Conservation (phyloP, 2,888 invertebrate species). For the Automeris io region DNA sequence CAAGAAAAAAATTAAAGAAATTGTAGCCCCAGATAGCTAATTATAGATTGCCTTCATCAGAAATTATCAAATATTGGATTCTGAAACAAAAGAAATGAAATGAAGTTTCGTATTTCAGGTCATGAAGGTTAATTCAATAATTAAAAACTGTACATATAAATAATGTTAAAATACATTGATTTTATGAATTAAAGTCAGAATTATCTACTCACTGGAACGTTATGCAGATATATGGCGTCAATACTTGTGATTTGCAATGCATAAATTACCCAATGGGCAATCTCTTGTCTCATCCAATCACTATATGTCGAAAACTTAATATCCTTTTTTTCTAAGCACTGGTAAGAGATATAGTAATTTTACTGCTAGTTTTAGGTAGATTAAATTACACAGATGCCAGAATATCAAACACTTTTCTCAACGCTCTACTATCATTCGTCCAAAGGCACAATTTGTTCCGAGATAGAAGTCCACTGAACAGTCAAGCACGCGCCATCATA, state of each 20-base stretch:
- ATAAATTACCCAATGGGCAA: constrained; percentile 37
- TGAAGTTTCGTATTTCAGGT: constrained; percentile 55
- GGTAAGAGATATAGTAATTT: constrained; percentile 19
- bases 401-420: constrained; percentile 40
- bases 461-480: constrained; percentile 44
- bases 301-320: constrained; percentile 58
- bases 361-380: constrained; percentile 26
- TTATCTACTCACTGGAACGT: constrained; percentile 32
- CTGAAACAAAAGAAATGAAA: constrained; percentile 73
- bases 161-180: constrained; percentile 12
- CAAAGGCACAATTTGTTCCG: constrained; percentile 63
- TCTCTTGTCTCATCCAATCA: constrained; percentile 32
- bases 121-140: constrained; percentile 60
- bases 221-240: constrained; percentile 31
- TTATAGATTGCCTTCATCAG: constrained; percentile 29
- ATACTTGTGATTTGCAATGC: constrained; percentile 38
- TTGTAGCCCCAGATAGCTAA: constrained; percentile 24
- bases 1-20: constrained; percentile 26
- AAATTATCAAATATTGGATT: constrained; percentile 20
- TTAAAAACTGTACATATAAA: constrained; percentile 29
- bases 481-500: constrained; percentile 68
- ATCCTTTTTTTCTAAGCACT: constrained; percentile 50
- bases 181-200: constrained; percentile 43
- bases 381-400: constrained; percentile 31
- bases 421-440: constrained; percentile 41